Base-by-base conservation (phyloP, 2,888 invertebrate genomes). In the Cybosia mesomella region DNA sequence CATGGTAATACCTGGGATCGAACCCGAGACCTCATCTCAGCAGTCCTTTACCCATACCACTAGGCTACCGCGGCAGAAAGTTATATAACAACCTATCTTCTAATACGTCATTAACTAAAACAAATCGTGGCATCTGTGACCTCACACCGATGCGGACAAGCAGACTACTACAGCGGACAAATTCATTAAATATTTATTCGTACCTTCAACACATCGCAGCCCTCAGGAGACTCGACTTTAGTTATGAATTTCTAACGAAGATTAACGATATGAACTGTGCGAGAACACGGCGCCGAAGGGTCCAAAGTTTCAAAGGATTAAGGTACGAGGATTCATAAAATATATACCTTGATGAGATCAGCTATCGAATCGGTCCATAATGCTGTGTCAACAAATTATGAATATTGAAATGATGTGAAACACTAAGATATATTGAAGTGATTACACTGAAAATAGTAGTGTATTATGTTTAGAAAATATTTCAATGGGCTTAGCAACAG, bases 181-280 rank as follows among this genome's bases (percentile, higher is more conserved):
- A 78, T 75, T 77, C 71, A 79, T 80, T 77, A 78, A 60, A 72
- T 75, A 80, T 80, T 72, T 75, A 65, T 34, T 60, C 64, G 43
- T 55, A 59, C 63, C 70, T 74, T 76, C 75, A 75, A 72, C 79
- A 80, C 77, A 77, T 79, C 39, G 39, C 64, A 54, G 62, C 75
- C 79, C 75, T 49, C 71, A 62, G 54, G 80, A 79, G 82, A 67
- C 61, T 66, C 72, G 78, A 83, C 79, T 85, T 84, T 80, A 83
- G 83, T 85, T 85, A 85, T 85, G 85, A 85, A 85, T 85, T 84
- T 85, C 78, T 77, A 84, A 85, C 80, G 71, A 85, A 84, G 82
- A 85, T 85, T 84, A 84, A 85, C 81, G 78, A 82, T 81, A 83
- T 84, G 82, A 85, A 78, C 79, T 74, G 74, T 67, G 75, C 70